Evolutionary conservation across 2,888 invertebrate species (phyloP).

Genomic region (Drosophila trichaetosa): DNA sequence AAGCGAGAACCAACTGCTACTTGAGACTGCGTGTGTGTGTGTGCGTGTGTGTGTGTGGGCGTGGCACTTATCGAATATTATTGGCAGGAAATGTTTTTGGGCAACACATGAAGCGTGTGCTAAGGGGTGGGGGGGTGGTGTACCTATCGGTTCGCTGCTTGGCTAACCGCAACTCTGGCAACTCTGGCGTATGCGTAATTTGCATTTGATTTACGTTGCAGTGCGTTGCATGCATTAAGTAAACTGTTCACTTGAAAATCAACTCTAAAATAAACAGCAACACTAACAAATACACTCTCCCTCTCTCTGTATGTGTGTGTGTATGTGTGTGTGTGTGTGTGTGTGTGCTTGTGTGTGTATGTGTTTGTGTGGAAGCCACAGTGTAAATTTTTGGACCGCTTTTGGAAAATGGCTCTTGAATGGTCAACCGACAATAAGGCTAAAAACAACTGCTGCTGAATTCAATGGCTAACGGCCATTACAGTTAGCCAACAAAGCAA

Average conservation of each 20-base stretch:
- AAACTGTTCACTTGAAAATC: conserved; percentile 82
- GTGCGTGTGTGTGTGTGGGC: conserved; percentile 34
- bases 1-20: conserved; percentile 9
- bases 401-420: conserved; percentile 68
- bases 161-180: conserved; percentile 71
- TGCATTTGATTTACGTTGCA: conserved; percentile 61
- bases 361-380: conserved; percentile 40
- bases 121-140: conserved; percentile 7
- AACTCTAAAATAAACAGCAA: conserved; percentile 77
- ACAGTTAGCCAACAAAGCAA: conserved; percentile 30
- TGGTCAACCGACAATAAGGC: conserved; percentile 75
- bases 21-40: conserved; percentile 8
- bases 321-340: not conserved
- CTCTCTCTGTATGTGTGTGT: not conserved
- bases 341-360: conserved; percentile 5
- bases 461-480: conserved; percentile 67
- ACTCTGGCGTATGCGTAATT: conserved; percentile 76
- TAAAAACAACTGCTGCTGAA: conserved; percentile 57
- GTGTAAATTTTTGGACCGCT: conserved; percentile 54
- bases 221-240: conserved; percentile 68
- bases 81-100: conserved; percentile 62
- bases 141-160: conserved; percentile 30
- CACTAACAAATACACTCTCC: conserved; percentile 47
- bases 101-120: conserved; percentile 28
- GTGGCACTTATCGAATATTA: conserved; percentile 77